Conservation (phyloP, 2,797 vertebrate genomes). For the Mycteria americana region DNA sequence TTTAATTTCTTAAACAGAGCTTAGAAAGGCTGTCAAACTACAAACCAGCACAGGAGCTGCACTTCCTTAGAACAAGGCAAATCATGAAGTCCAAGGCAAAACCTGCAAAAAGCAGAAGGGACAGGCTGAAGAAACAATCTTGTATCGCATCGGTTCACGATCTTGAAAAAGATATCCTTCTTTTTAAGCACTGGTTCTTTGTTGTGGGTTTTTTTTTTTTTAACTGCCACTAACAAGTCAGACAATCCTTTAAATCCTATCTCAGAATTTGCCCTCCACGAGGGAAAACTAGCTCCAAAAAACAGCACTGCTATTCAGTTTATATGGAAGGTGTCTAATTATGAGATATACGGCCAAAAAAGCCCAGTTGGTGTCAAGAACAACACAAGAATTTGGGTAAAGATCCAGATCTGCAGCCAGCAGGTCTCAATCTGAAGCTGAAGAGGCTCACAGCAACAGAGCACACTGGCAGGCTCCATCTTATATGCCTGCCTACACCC, state of each 20-base stretch:
- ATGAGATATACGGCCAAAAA: background rate
- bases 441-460: background rate
- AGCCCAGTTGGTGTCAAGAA: background rate
- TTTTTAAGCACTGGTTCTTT: background rate
- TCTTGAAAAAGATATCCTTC: background rate
- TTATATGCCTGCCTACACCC: background rate
- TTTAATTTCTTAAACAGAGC: background rate
- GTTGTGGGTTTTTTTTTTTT: background rate
- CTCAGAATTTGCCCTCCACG: background rate
- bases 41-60: background rate
- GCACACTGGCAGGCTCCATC: background rate
- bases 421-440: fast-evolving
- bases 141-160: background rate
- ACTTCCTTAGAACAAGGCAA: background rate
- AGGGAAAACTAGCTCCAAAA: background rate
- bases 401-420: background rate
- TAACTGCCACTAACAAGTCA: background rate
- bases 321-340: background rate
- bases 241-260: background rate
- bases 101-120: background rate
- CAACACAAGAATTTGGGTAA: background rate
- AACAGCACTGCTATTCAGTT: fast-evolving
- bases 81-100: background rate
- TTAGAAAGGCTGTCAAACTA: background rate
- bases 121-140: background rate